A percentile compares a stretch with the other conserved stretches of the same genome.
phyloP scores from a whole-genome alignment of 2,113 vertebrate genomes.

The Actenoides hombroni region DNA sequence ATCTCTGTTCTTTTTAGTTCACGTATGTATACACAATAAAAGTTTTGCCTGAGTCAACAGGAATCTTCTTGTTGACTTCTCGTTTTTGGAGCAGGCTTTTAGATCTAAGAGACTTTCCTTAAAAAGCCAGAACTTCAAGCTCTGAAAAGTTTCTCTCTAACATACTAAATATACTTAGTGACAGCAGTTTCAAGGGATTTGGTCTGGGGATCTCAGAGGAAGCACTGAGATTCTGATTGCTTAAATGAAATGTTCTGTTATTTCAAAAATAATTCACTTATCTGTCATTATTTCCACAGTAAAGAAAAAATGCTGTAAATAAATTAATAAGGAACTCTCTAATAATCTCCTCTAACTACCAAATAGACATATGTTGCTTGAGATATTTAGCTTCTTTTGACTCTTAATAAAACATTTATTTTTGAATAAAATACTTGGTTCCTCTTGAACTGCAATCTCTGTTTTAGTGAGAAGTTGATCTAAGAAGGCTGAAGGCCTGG shows the following conservation, averaged over 20 bases:
- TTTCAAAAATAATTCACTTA: background rate
- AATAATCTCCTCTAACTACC: background rate
- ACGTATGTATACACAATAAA: too few species aligned
- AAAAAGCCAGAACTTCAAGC: background rate
- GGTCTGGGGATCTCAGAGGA: background rate
- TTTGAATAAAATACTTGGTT: background rate
- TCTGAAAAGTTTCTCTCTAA: background rate
- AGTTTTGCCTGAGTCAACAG: background rate
- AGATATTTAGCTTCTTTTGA: background rate
- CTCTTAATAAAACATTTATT: background rate
- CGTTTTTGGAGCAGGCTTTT: background rate
- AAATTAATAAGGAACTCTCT: background rate
- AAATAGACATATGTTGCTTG: background rate
- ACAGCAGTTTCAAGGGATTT: background rate
- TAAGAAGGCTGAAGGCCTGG: background rate
- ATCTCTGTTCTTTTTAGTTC: background rate
- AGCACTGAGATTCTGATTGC: background rate
- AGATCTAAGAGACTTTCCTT: background rate
- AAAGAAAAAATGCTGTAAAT: background rate
- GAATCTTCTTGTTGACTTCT: background rate
- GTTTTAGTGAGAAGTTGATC: background rate
- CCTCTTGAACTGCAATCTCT: background rate
- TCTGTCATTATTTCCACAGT: background rate
- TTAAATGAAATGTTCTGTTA: background rate
- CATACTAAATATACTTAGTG: background rate